Conservation (phyloP, 2,888 invertebrate species). For the Notodonta ziczac region DNA sequence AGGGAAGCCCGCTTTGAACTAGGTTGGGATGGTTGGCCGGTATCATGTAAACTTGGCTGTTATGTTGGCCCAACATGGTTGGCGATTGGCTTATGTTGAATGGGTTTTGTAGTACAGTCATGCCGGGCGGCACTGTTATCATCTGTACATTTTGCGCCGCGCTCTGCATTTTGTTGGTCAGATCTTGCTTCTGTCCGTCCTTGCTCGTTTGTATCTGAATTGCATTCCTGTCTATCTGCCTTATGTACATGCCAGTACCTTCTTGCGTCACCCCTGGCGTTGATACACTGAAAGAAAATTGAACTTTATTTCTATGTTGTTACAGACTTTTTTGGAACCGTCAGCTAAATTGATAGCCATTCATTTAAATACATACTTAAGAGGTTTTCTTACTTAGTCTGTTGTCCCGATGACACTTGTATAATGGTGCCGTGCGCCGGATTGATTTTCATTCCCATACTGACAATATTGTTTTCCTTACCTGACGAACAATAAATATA, state of each 20-base stretch:
- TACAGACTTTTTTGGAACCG: neutral
- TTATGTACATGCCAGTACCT: conserved; percentile 75
- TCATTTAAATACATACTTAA: neutral
- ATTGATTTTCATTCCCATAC: conserved; percentile 81
- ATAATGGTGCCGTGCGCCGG: conserved; percentile 79
- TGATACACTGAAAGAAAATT: conserved; percentile 56
- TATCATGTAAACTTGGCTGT: conserved; percentile 80
- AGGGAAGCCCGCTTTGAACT: conserved; percentile 64
- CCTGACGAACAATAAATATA: conserved; percentile 47
- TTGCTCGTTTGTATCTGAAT: conserved; percentile 74
- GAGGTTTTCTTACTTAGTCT: conserved; percentile 68
- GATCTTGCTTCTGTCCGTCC: conserved; percentile 71
- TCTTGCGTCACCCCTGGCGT: conserved; percentile 66
- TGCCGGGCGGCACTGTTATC: conserved; percentile 78
- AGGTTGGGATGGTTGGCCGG: conserved; percentile 72
- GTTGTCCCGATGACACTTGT: conserved; percentile 78
- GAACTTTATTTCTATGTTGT: too few species aligned
- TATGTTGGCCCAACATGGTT: conserved; percentile 69
- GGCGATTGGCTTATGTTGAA: conserved; percentile 74
- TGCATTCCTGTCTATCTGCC: conserved; percentile 75
- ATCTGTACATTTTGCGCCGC: conserved; percentile 76
- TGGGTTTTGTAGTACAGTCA: conserved; percentile 77
- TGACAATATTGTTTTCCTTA: conserved; percentile 76
- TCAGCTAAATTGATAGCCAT: too few species aligned
- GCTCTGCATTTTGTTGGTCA: conserved; percentile 66